These are phyloP conservation scores for Scomber colias DNA, from an alignment of 2,113 vertebrate genomes.

Conservation along the genomic window DNA sequence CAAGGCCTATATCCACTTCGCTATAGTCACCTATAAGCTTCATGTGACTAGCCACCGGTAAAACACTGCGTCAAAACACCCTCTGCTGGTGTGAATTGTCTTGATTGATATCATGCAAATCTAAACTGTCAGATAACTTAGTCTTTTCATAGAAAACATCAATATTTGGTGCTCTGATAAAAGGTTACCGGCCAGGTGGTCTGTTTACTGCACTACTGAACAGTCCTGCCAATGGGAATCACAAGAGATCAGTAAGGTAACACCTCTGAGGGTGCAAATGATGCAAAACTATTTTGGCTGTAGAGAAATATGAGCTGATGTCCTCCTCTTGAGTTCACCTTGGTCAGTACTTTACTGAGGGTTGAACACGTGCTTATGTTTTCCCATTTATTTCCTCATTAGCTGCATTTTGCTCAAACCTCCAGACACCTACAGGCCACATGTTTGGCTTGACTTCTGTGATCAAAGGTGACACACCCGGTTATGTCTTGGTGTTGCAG, in stretches of 20 bases:
- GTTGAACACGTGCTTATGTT: background rate
- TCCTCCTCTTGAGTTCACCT: conserved; percentile 33
- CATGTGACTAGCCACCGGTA: conserved; percentile 1
- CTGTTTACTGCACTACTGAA: conserved; percentile 34
- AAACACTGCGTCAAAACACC: conserved; percentile 52
- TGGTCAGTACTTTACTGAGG: conserved; percentile 18
- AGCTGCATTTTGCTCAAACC: background rate
- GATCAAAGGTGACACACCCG: conserved; percentile 17
- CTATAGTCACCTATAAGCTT: background rate
- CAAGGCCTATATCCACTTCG: conserved; percentile 6
- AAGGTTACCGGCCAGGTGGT: no score
- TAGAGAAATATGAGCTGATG: conserved; percentile 58
- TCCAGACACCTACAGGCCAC: no score
- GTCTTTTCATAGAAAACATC: background rate
- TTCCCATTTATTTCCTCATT: background rate
- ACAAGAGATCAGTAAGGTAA: conserved; percentile 28
- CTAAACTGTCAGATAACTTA: no score
- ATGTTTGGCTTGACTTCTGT: background rate
- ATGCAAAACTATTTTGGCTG: conserved; percentile 64
- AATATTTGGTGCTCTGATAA: background rate
- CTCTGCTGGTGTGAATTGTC: background rate
- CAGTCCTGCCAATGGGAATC: background rate
- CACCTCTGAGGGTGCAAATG: conserved; percentile 28
- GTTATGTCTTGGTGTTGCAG: background rate
- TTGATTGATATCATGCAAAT: no score